phyloP scores from a whole-genome alignment of 2,797 vertebrate species.

The Poeciliopsis paucimaculata region DNA sequence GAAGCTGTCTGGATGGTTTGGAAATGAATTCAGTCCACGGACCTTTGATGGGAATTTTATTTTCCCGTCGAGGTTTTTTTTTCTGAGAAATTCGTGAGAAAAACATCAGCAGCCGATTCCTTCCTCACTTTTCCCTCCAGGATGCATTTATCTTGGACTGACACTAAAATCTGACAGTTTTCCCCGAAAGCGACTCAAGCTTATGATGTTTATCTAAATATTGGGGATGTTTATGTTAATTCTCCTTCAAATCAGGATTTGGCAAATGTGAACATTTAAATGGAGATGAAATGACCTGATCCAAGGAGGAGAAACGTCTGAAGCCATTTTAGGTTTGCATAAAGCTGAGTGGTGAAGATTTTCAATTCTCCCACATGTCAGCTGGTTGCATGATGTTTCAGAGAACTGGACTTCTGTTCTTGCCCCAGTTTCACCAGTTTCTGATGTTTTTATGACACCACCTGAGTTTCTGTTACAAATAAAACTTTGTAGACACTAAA shows the following conservation, averaged over 20 bases:
- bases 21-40: conserved; percentile 40
- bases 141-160: neutral
- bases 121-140: conserved; percentile 4
- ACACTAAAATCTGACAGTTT: neutral
- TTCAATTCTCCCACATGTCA: neutral
- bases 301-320: neutral
- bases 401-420: neutral
- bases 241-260: neutral
- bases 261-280: neutral
- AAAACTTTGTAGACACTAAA: too few species aligned
- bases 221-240: too few species aligned
- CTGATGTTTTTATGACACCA: neutral
- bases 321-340: neutral
- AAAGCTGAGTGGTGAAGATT: neutral
- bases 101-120: conserved; percentile 11
- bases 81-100: conserved; percentile 14
- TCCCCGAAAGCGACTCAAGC: neutral
- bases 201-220: neutral
- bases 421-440: neutral
- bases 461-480: too few species aligned
- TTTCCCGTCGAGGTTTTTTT: conserved; percentile 5
- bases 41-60: conserved; percentile 16
- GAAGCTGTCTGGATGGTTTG: neutral
- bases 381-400: neutral
- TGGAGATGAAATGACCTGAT: neutral